phyloP scores from a whole-genome alignment of 2,888 invertebrate genomes.

The Drosophila rellima region DNA sequence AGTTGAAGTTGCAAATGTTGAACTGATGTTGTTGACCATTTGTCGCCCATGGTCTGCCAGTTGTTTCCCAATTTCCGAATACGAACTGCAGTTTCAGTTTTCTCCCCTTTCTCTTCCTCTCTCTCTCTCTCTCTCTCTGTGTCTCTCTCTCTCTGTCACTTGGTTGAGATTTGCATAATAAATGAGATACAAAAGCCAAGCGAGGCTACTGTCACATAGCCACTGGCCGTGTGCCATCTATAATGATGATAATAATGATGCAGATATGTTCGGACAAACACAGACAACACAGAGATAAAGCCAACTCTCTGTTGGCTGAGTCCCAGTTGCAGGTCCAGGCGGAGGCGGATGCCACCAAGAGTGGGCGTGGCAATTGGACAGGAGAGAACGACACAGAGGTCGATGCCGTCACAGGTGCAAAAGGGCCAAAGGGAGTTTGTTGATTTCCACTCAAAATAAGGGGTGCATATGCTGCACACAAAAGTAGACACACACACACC shows the following conservation, averaged over 20 bases:
- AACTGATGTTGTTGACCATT: constrained; percentile 54
- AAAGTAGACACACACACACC: constrained; percentile 7
- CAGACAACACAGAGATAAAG: constrained; percentile 34
- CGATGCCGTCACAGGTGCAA: constrained; percentile 54
- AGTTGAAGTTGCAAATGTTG: constrained; percentile 32
- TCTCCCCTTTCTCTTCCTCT: neutral
- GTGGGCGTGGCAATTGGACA: neutral
- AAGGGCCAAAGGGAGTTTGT: constrained; percentile 47
- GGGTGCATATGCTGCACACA: constrained; percentile 51
- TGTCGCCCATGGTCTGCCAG: constrained; percentile 10
- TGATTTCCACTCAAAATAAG: constrained; percentile 49
- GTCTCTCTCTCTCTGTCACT: constrained; percentile 4
- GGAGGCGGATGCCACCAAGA: neutral
- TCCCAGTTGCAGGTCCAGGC: too few species aligned
- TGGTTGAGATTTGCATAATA: constrained; percentile 74
- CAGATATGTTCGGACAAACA: constrained; percentile 60
- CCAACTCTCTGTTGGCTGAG: constrained; percentile 15
- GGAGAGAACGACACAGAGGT: neutral
- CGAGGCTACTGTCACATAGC: constrained; percentile 76
- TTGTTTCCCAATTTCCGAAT: constrained; percentile 21
- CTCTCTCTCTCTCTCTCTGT: neutral
- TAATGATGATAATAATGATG: constrained; percentile 78
- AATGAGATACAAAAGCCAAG: constrained; percentile 79
- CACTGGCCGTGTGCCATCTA: constrained; percentile 75
- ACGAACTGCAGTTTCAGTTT: constrained; percentile 6